Evolutionary conservation across 64 coral and sea anemone species (phyloP), one percentile per base, ranked within the genome.

Genomic region (Pocillopora verrucosa): DNA sequence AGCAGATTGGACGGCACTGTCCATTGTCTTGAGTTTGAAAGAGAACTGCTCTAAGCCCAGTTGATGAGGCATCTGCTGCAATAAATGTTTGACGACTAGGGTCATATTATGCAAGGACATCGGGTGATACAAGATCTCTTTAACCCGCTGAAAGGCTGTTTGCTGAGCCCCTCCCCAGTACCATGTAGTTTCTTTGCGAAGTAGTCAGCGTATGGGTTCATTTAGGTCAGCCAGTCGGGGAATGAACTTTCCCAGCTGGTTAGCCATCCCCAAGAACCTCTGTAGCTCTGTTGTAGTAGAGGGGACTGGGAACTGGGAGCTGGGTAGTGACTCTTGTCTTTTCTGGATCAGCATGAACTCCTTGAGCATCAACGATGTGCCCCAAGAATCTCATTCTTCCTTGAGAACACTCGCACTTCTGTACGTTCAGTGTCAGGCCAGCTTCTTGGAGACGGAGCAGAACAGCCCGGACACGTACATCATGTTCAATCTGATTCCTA

Each of bases 181-280:
- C 91, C 76, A 93, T 34, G 24, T 10, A 58, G 30, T 79, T 12
- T 88, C 91, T 13, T 93, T 93, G 38, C 88, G 67, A 34, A 93
- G 85, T n/a, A 82, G 64, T 81, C 88, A 77, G 17, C 91, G 61
- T 80, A 88, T 88, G 85, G 36, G 75, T 17, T 61, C 38, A 69
- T 75, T 75, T 37, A 80, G 36, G 76, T 87, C 72, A 14, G 77
- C 60, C 7, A 88, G 36, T 14, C 60, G 5, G 22, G 91, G 86
- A 5, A 93, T 14, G 45, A 93, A 89, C 87, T 85, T 94, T 69
- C 69, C 72, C 45, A 60, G 56, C 13, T 79, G 56, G 56, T 59
- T 59, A 58, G 11, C 51, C 51, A 59, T 79, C 4, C 51, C 56
- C 77, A 79, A 25, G 84, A 92, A 87, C 63, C 61, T 60, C 72